These are phyloP conservation scores for Halcyon leucocephala DNA, from an alignment of 2,797 vertebrate species.

Conservation along the genomic window DNA sequence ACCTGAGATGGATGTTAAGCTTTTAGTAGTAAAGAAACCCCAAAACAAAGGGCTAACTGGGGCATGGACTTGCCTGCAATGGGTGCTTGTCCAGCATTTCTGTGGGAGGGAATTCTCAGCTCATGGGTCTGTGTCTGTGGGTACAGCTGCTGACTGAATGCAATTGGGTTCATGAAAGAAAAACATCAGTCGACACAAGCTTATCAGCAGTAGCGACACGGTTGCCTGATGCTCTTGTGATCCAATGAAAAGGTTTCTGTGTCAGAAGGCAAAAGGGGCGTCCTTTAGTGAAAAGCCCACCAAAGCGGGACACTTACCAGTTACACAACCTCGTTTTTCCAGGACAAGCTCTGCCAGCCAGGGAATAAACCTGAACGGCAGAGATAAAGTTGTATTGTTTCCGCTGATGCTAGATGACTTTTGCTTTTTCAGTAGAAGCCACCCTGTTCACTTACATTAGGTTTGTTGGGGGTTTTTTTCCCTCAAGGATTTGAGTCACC, in stretches of 20 bases:
- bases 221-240: not conserved
- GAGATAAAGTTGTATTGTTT: conserved; percentile 27
- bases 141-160: not conserved
- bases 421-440: not conserved
- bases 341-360: not conserved
- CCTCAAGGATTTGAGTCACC: not conserved
- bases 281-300: not conserved
- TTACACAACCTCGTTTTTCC: not conserved
- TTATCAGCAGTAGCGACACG: not conserved
- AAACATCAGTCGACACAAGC: not conserved
- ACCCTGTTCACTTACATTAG: not conserved
- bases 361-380: conserved; percentile 3
- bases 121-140: not conserved
- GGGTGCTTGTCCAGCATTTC: not conserved
- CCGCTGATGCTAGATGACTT: not conserved
- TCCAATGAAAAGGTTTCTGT: not conserved
- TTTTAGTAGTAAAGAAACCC: not conserved
- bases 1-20: not conserved
- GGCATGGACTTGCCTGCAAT: not conserved
- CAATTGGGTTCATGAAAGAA: not conserved
- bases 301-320: not conserved
- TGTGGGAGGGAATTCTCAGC: not conserved
- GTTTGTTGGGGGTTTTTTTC: not conserved
- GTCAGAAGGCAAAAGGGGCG: not conserved
- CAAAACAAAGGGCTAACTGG: not conserved